Base-by-base conservation (phyloP, 2,113 vertebrate genomes). In the cattle (Bos taurus) region DNA sequence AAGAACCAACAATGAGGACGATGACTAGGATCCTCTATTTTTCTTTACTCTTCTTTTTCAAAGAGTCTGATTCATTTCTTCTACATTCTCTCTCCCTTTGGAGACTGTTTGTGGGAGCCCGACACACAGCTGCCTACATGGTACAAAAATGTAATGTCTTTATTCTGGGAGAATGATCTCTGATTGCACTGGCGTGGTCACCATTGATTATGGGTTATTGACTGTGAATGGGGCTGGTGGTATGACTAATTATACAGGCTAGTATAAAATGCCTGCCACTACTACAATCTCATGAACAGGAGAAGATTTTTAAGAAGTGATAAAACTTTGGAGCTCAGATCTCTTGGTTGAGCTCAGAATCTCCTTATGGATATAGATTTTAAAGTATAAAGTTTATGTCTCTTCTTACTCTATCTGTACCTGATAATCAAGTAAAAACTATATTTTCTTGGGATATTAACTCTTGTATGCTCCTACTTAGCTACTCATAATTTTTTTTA, bases 181-280 rank as follows among this genome's bases (percentile, higher is more conserved):
- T 71, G n/a, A 43, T 26, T 25, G 2, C 5, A 50, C 25, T 36
- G 10, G 13, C 6, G 48, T 23, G 19, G 40, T 17, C 54, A 23
- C 19, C 14, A 46, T 23, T 80, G 81, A 50, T 71, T 7, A 46
- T 1, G 7, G 36, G n/a, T 46, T 74, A 9, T 59, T 1, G 13
- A 0, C 26, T 57, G 2, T 64, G 25, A 40, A 5, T 23, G 9
- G 10, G 33, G 8, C 9, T 84, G 23, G 30, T 23, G 2, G 4
- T 17, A 9, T 54, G 28, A 28, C 36, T 50, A 89, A 46, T 48
- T 19, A 3, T n/a, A 26, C 11, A 23, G 16, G 30, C 33, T 57
- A 6, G 2, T 54, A 36, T 7, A 28, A 26, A 43, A 67, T 46
- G 8, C 2, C 4, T 28, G 7, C 25, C 2, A 5, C 30, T 15